Percentiles rank a stretch among this genome's conserved stretches.
Conservation (phyloP, 2,888 invertebrate genomes). For the Eugnorisma glareosa region DNA sequence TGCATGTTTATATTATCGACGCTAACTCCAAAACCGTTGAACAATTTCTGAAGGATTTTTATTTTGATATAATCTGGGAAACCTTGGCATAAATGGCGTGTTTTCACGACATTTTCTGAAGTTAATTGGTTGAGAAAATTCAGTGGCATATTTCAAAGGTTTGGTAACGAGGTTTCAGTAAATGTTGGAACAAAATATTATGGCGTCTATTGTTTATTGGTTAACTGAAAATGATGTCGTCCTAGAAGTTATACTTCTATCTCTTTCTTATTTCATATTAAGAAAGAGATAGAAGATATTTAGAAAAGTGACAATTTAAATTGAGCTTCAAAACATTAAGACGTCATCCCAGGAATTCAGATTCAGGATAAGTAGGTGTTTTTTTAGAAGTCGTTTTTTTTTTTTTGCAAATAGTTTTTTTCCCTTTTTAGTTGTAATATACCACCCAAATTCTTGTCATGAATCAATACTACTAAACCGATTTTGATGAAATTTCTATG, state of each 20-base stretch:
- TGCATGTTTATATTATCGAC: constrained; percentile 28
- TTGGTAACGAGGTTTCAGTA: not conserved
- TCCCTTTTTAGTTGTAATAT: too few species aligned
- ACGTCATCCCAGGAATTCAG: too few species aligned
- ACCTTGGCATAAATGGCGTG: constrained; percentile 31
- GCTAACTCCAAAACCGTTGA: constrained; percentile 7
- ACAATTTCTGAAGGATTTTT: constrained; percentile 20
- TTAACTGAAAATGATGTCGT: not conserved
- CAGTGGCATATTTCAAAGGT: not conserved
- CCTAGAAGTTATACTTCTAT: not conserved
- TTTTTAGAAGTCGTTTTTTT: too few species aligned
- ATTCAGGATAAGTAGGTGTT: too few species aligned
- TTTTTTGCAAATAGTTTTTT: too few species aligned
- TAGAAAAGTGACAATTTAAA: not conserved
- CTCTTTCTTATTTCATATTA: too few species aligned
- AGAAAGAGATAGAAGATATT: not conserved
- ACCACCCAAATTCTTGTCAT: too few species aligned
- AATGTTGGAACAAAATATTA: not conserved
- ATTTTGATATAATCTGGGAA: constrained; percentile 21
- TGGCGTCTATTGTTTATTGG: not conserved
- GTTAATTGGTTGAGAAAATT: constrained; percentile 7
- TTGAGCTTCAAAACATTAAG: not conserved
- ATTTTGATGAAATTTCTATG: too few species aligned
- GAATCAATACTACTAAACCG: too few species aligned
- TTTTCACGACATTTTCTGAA: constrained; percentile 3